Evolutionary conservation across 2,113 vertebrate species (phyloP), one percentile per base, ranked within the genome.

Genomic region (Coturnix japonica): DNA sequence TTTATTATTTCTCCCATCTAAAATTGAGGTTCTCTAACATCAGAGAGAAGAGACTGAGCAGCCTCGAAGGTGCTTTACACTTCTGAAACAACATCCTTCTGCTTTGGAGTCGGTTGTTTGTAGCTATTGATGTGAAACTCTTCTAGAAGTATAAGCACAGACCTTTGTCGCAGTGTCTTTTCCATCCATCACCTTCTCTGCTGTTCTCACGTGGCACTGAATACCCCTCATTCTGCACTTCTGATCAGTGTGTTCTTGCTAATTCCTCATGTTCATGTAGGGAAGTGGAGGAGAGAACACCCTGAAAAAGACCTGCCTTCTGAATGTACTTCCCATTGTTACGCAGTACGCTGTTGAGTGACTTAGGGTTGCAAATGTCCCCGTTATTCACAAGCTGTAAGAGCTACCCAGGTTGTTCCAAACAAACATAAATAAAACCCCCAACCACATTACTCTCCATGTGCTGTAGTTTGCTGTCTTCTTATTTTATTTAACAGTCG

Each of bases 391-490:
- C 26, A 20, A 30, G 78, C 67, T n/a, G 11, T 69, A 49, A 84
- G 79, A 87, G 43, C 30, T 0, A 7, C 37, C 56, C 44, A 54
- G 30, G 6, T 79, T 33, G 3, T 26, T 31, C 33, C 12, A 30
- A 65, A 41, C 47, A 70, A 74, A 43, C 15, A 31, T 82, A 78
- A 83, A 9, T 87, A 74, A 93, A 82, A 31, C 67, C 78, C 64
- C 44, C 35, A 26, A 59, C 61, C 66, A 46, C 47, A 30, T 56
- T 49, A 49, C 43, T 77, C 1, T 4, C 30, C 80, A 39, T 14
- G 5, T 84, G 35, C 25, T 63, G 28, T 53, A 53, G 57, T 63
- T 61, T 35, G 23, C 66, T 37, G 11, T 44, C 17, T 11, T 8
- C n/a, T 23, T 35, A 25, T 60, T 19, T 30, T 49, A 22, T 28